Evolutionary conservation across 2,888 invertebrate species (phyloP), one percentile per base, ranked within the genome.

Genomic region (Frankliniella intonsa): DNA sequence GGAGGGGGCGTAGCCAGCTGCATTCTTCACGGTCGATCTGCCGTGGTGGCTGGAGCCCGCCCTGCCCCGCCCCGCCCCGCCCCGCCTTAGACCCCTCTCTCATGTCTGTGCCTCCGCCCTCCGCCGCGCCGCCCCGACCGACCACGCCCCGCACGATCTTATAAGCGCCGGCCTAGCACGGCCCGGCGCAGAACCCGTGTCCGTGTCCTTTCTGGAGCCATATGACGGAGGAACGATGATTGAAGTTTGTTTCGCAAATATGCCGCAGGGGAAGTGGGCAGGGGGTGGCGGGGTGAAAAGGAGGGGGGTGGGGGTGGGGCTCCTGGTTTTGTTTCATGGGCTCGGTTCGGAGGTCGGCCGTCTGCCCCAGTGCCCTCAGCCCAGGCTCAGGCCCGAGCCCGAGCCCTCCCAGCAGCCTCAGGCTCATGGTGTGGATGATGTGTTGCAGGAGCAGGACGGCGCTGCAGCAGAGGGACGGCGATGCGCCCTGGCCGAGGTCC

Each of bases 11-110:
- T n/a, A n/a, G n/a, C 14, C 12, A 55, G 38, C 38, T 76, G 69
- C 69, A 76, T 76, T 76, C 69, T 76, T 76, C 69, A 76, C 69
- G 69, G 69, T 76, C 69, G 69, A 76, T 25, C 22, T 3, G n/a
- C 25, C 69, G 69, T 76, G 69, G 25, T 25, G 69, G 69, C 69
- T 69, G 69, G 69, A 69, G 69, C 69, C 69, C 69, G 22, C 69
- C 7, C 22, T 22, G 22, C n/a, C 62, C 11, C 11, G 62, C 22
- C 22, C 22, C 69, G 69, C n/a, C n/a, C 69, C 55, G 17, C 14
- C 55, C 55, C 17, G 55, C 14, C 55, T 55, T 55, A 12, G n/a
- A 38, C 3, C 38, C 22, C 69, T 19, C 22, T 55, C 14, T 17
- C 55, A 7, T 62, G n/a, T 62, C 19, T 62, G 11, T 62, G 62